A percentile compares a stretch with the other conserved stretches of the same genome.
Conservation (phyloP, 2,113 vertebrate genomes). For the Neogobius melanostomus region DNA sequence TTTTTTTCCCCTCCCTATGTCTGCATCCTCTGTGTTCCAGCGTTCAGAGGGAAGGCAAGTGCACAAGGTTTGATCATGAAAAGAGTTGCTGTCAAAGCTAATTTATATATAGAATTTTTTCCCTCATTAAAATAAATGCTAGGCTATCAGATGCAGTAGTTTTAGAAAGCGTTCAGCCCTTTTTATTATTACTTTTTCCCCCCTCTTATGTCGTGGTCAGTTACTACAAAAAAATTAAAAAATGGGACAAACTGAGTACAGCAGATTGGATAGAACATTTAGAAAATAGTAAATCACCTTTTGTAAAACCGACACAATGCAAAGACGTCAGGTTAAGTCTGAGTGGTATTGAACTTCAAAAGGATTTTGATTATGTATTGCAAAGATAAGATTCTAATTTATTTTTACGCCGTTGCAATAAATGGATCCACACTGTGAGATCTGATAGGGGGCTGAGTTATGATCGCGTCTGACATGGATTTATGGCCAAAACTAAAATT, state of each 20-base stretch:
- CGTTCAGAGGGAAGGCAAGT: slow-evolving; percentile 14
- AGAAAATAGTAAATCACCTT: background rate
- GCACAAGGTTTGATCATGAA: slow-evolving; percentile 1
- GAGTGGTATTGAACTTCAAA: background rate
- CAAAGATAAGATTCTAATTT: slow-evolving; percentile 9
- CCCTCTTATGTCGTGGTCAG: too few species aligned
- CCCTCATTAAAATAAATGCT: background rate
- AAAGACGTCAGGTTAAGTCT: background rate
- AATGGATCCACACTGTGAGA: background rate
- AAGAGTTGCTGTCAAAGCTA: background rate
- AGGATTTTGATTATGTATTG: background rate
- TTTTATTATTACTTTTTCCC: too few species aligned
- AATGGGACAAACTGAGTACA: too few species aligned
- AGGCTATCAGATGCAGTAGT: background rate
- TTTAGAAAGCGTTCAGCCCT: too few species aligned
- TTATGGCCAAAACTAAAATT: slow-evolving; percentile 5
- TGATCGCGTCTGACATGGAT: slow-evolving; percentile 17
- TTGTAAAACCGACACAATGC: background rate
- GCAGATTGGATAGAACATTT: background rate
- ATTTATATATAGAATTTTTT: background rate
- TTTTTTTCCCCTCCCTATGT: slow-evolving; percentile 4
- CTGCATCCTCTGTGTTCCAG: background rate
- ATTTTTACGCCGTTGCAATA: background rate
- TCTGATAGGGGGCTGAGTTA: slow-evolving; percentile 14
- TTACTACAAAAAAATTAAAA: too few species aligned